Base-by-base conservation (phyloP, 1,140 invertebrate genomes). In the Cydia amplana region DNA sequence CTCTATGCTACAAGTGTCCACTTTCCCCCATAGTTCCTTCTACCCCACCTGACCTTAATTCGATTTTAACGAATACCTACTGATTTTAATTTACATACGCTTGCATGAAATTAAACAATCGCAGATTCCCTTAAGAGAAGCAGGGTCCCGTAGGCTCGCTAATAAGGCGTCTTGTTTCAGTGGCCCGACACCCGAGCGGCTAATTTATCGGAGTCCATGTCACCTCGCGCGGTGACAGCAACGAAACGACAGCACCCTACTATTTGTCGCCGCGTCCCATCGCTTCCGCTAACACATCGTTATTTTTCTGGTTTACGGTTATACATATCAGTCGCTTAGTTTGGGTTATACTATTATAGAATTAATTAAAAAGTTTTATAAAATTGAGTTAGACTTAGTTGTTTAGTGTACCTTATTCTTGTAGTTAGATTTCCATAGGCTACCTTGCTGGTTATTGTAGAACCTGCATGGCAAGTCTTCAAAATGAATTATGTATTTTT, bases 131-230 rank as follows among this genome's bases (percentile, higher is more conserved):
- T 12, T 23, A 43, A 1, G 43, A 46, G 43, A 3, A 46, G 43
- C 43, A 46, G 12, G 12, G 43, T 46, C 14, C 36, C 43, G 2
- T 46, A 46, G 43, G 43, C 43, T 46, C 43, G 65, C 65, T 70
- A 70, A 70, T 70, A 70, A 70, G 65, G 65, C 65, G 28, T 70
- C 65, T 18, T 43, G 65, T 70, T 70, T 70, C 65, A n/a, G 16
- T n/a, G 64, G n/a, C 28, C 32, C 28, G 65, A 36, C 20, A 70
- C 28, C n/a, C 65, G 65, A 43, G 65, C 65, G 32, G 32, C 65
- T 70, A 70, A 70, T 70, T 67, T 67, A 67, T 67, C 64, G 23
- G 16, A 28, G 28, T 20, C 64, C 64, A 16, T 32, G 25, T 32
- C 28, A 36, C 28, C 20, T 64, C 25, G 64, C 64, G 25, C 55